Evolutionary conservation across 1,140 invertebrate species (phyloP), one percentile per base, ranked within the genome.

Genomic region (Micrasema longulum): DNA sequence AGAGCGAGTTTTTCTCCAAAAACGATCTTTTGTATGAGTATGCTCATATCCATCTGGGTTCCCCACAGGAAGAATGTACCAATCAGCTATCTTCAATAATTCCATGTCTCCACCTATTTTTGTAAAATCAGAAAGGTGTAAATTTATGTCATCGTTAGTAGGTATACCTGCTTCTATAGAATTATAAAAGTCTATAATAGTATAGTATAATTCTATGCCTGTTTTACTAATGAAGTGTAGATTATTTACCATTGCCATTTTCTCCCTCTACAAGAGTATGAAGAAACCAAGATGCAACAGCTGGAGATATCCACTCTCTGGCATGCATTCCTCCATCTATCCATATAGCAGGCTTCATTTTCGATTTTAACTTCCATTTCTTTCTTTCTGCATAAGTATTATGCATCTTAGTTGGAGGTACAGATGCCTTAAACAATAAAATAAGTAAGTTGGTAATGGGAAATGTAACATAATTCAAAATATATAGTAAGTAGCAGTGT

Each of bases 41-140:
- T 89, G 93, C 74, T 92, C 91, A 79, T 94, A 94, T 1, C 93
- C 93, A 78, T 95, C 93, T 0, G 93, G 93, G 85, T 95, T 95
- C 14, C 88, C 81, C 9, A 93, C 86, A 0, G 93, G 92, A 76
- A 95, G 82, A 38, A 96, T 89, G 78, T 90, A 89, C 90, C 93
- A 95, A 76, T 94, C 92, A 20, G 89, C 89, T 23, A 86, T 83
- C 18, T 91, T 87, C 16, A 93, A 79, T 7, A 93, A 73, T 5
- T 86, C 79, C 41, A 79, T 76, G 82, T 87, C 74, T 77, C 79
- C 72, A 86, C 82, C 84, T 85, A 55, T 41, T 72, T 75, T 55
- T 48, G 3, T 16, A 48, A 11, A 48, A 48, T 12, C 14, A 7
- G 1, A 6, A 41, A n/a, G 6, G 10, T 41, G 38, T 10, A 41